Base-by-base conservation (phyloP, 2,113 vertebrate genomes). In the Trogon surrucura region DNA sequence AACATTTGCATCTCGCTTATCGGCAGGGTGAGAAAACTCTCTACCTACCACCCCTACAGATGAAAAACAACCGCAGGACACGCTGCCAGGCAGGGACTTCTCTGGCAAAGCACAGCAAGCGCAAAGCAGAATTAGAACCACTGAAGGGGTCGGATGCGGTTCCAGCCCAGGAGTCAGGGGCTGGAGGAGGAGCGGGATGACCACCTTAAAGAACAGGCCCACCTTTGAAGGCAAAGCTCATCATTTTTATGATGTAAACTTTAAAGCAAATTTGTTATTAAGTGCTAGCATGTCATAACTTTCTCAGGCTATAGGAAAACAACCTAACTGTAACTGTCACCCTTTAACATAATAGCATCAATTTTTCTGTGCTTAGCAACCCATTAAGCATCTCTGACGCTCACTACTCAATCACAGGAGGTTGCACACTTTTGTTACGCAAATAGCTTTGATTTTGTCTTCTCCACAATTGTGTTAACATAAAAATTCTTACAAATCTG, bases 121-220 rank as follows among this genome's bases (percentile, higher is more conserved):
- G 0, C 26, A 58, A 62, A 41, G 69, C 13, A 56, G 16, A 60
- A 6, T 1, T 4, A 9, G 73, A 82, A 51, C 19, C 44, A 30
- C 19, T 4, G 41, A 50, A 48, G 53, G 47, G 7, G 27, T 58
- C 54, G 66, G 74, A 17, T 13, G 10, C 0, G 0, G 22, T 1
- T 0, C 21, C 23, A 25, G 26, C 19, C 44, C 32, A 13, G 22
- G n/a, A 57, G 23, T 23, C 32, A 50, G 51, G 5, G 2, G 29
- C 21, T 57, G 54, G 6, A 67, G 45, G 36, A 69, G 54, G 41
- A 77, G 58, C 7, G 48, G 7, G 0, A 41, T 15, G 13, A 5
- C 4, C 22, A 13, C 48, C 34, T 20, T 13, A 32, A 85, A 51
- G 34, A 61, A 66, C 56, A 75, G 47, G 30, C 16, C 54, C 1